These are phyloP conservation scores for Eubucco bourcierii DNA, from an alignment of 2,113 vertebrate species.

Conservation along the genomic window DNA sequence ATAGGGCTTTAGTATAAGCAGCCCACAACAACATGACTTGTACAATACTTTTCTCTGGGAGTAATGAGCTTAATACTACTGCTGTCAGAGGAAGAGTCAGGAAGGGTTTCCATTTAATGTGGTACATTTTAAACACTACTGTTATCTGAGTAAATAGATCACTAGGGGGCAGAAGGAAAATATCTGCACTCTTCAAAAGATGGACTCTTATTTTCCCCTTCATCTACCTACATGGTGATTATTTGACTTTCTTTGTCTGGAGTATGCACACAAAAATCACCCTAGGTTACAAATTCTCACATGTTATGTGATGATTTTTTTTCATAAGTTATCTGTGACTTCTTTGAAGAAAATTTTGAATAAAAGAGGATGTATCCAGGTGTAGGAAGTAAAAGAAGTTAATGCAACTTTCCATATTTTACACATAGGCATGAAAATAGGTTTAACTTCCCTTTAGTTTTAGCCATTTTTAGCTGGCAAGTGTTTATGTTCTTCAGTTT, in stretches of 20 bases:
- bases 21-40: background rate
- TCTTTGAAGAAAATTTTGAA: background rate
- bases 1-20: constrained; percentile 14
- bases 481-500: background rate
- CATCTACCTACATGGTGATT: background rate
- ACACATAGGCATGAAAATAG: background rate
- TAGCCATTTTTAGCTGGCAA: background rate
- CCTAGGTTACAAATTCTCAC: background rate
- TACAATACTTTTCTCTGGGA: constrained; percentile 1
- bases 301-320: background rate
- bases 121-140: background rate
- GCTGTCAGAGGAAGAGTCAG: background rate
- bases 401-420: background rate
- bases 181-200: constrained; percentile 33
- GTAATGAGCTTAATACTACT: constrained; percentile 1
- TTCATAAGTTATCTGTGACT: background rate
- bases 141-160: constrained; percentile 25
- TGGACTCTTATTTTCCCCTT: background rate
- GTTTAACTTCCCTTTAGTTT: background rate
- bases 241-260: background rate
- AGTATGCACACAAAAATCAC: background rate
- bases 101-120: constrained; percentile 3
- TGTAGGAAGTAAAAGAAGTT: background rate
- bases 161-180: constrained; percentile 72
- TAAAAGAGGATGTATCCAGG: background rate